phyloP scores from a whole-genome alignment of 2,888 invertebrate species.

The Drosophila merina region DNA sequence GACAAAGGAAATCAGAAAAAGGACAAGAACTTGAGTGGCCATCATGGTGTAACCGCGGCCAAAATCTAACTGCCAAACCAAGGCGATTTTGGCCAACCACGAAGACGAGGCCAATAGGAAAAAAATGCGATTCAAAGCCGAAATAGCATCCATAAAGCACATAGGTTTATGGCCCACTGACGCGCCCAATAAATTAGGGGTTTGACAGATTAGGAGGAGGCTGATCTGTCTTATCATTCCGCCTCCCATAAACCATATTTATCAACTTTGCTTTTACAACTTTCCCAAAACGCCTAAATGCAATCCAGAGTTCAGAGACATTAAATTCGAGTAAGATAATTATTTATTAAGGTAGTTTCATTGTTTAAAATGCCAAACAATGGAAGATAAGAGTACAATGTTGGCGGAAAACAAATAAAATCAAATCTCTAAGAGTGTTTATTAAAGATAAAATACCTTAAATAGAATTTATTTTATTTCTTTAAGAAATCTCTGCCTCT shows the following conservation, averaged over 20 bases:
- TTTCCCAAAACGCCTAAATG: not conserved
- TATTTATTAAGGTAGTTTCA: not conserved
- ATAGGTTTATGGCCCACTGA: constrained; percentile 11
- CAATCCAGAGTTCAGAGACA: not conserved
- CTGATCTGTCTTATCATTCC: constrained; percentile 12
- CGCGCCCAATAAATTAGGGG: constrained; percentile 3
- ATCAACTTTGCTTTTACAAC: not conserved
- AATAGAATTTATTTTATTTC: no score
- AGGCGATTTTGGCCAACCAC: constrained; percentile 1
- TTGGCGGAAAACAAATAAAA: no score
- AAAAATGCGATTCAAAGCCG: not conserved
- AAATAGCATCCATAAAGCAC: constrained; percentile 14
- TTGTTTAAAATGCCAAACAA: no score
- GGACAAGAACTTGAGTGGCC: not conserved
- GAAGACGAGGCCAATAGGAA: constrained; percentile 8
- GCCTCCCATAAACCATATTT: not conserved
- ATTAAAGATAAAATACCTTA: not conserved
- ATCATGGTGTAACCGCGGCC: constrained; percentile 1
- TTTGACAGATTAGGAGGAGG: constrained; percentile 20
- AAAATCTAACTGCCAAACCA: constrained; percentile 18
- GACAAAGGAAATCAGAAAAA: not conserved
- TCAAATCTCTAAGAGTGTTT: no score
- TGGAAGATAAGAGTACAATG: no score
- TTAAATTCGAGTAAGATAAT: not conserved
- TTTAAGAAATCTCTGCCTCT: no score